phyloP scores from a whole-genome alignment of 2,888 invertebrate genomes.

The Calephelis perditalis region DNA sequence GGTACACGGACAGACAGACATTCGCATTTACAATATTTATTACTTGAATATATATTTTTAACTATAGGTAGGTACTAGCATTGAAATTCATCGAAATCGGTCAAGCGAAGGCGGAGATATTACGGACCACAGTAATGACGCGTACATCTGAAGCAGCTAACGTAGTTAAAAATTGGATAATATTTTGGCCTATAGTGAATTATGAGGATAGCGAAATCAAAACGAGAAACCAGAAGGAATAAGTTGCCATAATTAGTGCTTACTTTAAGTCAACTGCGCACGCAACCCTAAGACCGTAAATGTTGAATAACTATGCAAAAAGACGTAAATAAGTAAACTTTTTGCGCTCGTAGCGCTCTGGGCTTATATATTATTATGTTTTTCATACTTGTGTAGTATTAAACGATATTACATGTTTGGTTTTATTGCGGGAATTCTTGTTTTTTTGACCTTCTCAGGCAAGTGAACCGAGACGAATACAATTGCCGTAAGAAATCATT shows the following conservation, averaged over 20 bases:
- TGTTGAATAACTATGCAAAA: constrained; percentile 4
- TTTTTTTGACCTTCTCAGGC: constrained; percentile 33
- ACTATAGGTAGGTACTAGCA: too few species aligned
- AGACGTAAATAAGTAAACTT: not conserved
- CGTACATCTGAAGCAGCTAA: too few species aligned
- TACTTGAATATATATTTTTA: too few species aligned
- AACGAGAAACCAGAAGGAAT: not conserved
- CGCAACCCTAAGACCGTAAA: constrained; percentile 7
- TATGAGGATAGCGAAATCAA: not conserved
- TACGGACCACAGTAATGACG: too few species aligned
- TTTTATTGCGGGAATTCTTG: constrained; percentile 28
- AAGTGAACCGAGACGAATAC: constrained; percentile 32
- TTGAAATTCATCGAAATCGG: too few species aligned
- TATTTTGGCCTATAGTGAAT: too few species aligned
- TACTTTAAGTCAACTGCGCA: not conserved
- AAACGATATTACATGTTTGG: constrained; percentile 22
- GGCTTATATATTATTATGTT: constrained; percentile 11
- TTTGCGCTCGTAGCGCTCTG: not conserved
- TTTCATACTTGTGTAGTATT: constrained; percentile 11
- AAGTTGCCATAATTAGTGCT: constrained; percentile 1
- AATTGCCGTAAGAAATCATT: constrained; percentile 30
- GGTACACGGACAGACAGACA: too few species aligned
- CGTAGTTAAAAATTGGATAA: too few species aligned
- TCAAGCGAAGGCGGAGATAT: too few species aligned
- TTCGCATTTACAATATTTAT: too few species aligned